These are phyloP conservation scores for Nowickia ferox DNA, from an alignment of 2,888 invertebrate species.

Conservation along the genomic window DNA sequence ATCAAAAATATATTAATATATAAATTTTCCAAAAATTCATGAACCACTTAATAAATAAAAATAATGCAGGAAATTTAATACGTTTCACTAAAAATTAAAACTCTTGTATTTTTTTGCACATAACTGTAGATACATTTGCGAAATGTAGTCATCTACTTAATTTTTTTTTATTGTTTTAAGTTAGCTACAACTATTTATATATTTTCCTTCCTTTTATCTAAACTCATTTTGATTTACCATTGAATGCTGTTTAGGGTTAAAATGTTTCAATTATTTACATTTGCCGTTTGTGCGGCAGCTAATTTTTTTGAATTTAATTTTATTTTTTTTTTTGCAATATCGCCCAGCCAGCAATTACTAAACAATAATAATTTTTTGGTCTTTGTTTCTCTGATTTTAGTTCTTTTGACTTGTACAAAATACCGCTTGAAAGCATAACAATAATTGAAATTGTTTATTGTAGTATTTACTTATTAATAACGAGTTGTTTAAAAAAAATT, in stretches of 20 bases:
- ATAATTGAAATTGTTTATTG: slow-evolving; percentile 63
- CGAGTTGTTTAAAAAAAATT: slow-evolving; percentile 22
- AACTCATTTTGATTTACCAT: slow-evolving; percentile 67
- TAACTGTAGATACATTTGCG: too few relatives aligned
- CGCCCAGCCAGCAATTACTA: slow-evolving; percentile 43
- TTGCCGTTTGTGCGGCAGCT: slow-evolving; percentile 46
- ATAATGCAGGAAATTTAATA: too few relatives aligned
- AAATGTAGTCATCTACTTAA: too few relatives aligned
- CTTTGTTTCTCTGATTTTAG: not conserved
- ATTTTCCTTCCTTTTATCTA: not conserved
- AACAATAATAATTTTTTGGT: slow-evolving; percentile 40
- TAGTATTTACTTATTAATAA: slow-evolving; percentile 44
- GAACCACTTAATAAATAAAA: too few relatives aligned
- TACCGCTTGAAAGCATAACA: not conserved
- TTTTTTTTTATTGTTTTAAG: too few relatives aligned
- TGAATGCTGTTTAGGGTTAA: slow-evolving; percentile 70
- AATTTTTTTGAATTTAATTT: slow-evolving; percentile 35
- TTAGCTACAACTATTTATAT: not conserved
- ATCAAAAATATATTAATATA: too few relatives aligned
- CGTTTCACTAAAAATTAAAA: too few relatives aligned
- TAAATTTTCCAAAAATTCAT: too few relatives aligned
- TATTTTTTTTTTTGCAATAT: slow-evolving; percentile 66
- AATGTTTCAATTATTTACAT: slow-evolving; percentile 69
- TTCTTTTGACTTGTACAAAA: not conserved
- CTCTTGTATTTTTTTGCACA: too few relatives aligned